Evolutionary conservation across 2,888 invertebrate genomes (phyloP).

Genomic region (Dryococelus australis): DNA sequence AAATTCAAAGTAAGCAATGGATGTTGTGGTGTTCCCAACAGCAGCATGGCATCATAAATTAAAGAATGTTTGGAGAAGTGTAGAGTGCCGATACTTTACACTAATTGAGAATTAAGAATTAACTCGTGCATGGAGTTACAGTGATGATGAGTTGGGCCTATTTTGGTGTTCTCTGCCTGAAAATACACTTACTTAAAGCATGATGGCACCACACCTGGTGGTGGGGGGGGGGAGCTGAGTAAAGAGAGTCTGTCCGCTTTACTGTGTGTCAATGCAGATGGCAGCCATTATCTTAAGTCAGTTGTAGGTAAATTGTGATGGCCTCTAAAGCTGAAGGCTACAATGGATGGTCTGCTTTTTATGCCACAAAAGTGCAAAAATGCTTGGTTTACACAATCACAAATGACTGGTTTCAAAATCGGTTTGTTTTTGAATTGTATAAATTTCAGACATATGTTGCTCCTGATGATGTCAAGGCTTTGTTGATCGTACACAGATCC

Average conservation of each 20-base stretch:
- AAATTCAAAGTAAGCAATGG: no score
- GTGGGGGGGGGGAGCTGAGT: neutral
- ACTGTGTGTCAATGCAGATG: neutral
- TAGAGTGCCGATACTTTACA: neutral
- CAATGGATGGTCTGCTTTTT: no score
- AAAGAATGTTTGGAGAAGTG: no score
- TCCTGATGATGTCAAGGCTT: neutral
- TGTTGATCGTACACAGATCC: conserved; percentile 18
- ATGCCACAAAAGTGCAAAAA: neutral
- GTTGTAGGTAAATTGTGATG: no score
- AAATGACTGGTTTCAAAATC: neutral
- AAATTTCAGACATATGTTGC: neutral
- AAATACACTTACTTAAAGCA: neutral
- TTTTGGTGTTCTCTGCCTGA: no score
- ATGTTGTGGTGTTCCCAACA: no score
- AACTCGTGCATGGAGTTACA: neutral
- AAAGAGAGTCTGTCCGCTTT: no score
- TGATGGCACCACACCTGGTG: neutral
- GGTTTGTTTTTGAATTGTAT: neutral
- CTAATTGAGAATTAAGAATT: neutral
- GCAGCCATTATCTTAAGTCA: neutral
- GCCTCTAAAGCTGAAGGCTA: no score
- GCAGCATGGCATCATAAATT: no score
- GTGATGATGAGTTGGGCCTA: neutral
- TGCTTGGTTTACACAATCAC: conserved; percentile 26